Base-by-base conservation (phyloP, 35 echinoderm and acorn worm genomes). In the Anneissia japonica region DNA sequence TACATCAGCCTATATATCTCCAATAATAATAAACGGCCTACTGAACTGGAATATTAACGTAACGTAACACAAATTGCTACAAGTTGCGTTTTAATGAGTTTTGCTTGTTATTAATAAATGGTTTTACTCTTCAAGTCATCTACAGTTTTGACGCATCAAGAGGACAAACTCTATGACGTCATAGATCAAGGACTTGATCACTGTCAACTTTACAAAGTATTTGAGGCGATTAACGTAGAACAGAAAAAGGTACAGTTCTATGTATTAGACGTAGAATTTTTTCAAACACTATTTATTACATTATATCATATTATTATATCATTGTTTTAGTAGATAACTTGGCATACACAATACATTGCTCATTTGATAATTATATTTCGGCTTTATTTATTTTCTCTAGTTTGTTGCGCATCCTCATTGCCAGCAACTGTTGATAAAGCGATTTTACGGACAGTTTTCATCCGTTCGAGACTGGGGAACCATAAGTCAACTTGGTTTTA, bases 351-450 rank as follows among this genome's bases (percentile, higher is more conserved):
- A n/a, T n/a, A n/a, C n/a, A n/a, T n/a, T n/a, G n/a, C n/a, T n/a
- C n/a, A n/a, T n/a, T n/a, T n/a, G n/a, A n/a, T n/a, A n/a, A n/a
- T n/a, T n/a, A n/a, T n/a, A n/a, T n/a, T n/a, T n/a, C n/a, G n/a
- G n/a, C n/a, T n/a, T n/a, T n/a, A n/a, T n/a, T n/a, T n/a, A n/a
- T 28, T 32, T 90, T 84, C 46, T 73, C 32, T 56, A 97, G 94
- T 97, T 97, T 38, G 91, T 97, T 9, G 94, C 94, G 31, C 94
- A 93, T 88, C 87, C 94, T 11, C 94, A 97, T 43, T 93, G 91
- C 81, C 94, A 93, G 77, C 94, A 97, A 46, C 88, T 97, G 10
- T 84, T 97, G 75, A 93, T 97, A 73, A 93, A 93, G 45, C 79
- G 86, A 16, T 97, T 93, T 72, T 93, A 93, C 39, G 94, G 91